A percentile compares a stretch with the other conserved stretches of the same genome.
Evolutionary conservation across 64 coral and sea anemone species (phyloP).

Genomic region (Stichodactyla helianthus): DNA sequence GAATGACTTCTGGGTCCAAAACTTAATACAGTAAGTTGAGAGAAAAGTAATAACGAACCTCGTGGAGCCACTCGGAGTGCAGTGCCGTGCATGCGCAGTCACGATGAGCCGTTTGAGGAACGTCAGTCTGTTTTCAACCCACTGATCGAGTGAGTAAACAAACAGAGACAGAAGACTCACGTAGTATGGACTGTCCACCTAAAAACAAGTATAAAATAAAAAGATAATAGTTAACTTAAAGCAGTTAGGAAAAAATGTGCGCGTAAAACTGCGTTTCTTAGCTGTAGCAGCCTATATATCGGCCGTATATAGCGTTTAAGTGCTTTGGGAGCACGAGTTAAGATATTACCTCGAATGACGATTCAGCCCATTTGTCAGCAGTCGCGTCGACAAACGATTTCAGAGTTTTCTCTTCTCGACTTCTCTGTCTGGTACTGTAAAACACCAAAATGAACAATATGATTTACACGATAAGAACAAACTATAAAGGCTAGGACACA

Average conservation of each 20-base stretch:
- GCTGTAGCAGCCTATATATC: no score
- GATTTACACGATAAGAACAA: background rate
- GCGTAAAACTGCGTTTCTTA: no score
- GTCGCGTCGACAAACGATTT: conserved; percentile 78
- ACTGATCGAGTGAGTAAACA: conserved; percentile 87
- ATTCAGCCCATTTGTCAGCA: conserved; percentile 72
- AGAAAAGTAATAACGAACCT: background rate
- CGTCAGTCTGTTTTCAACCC: conserved; percentile 61
- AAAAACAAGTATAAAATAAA: conserved; percentile 8
- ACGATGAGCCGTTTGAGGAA: conserved; percentile 80
- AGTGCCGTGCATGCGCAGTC: conserved; percentile 68
- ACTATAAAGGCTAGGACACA: no score
- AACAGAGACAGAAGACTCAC: conserved; percentile 81
- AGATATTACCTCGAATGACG: conserved; percentile 71
- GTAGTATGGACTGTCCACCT: conserved; percentile 89
- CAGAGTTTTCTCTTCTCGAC: conserved; percentile 76
- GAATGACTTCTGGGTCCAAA: no score
- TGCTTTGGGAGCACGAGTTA: background rate
- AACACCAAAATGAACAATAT: background rate
- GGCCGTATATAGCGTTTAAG: no score
- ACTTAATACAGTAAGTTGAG: no score
- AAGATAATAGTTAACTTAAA: background rate
- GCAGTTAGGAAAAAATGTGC: no score
- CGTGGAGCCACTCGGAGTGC: conserved; percentile 45
- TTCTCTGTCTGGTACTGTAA: conserved; percentile 79